Evolutionary conservation across 2,113 vertebrate species (phyloP), one percentile per base, ranked within the genome.

Genomic region (Hypanus sabinus): DNA sequence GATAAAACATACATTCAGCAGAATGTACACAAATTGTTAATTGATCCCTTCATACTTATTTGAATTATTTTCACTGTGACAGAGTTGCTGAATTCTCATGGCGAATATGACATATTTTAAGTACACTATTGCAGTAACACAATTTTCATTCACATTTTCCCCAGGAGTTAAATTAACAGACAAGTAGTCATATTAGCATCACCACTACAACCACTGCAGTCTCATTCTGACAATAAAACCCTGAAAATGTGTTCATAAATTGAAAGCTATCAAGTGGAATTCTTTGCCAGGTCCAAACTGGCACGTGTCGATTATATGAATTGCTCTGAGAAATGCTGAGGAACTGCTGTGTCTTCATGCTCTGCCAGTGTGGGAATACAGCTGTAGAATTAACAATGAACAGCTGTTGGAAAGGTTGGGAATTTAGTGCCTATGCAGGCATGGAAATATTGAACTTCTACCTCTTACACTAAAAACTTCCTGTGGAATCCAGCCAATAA

Each of bases 91-190:
- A 90, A n/a, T 62, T 33, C 7, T 33, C 57, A 68, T n/a, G 62
- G 85, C n/a, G 85, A 68, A 65, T 90, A 90, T 16, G 5, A 20
- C 60, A 65, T 27, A 85, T 87, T 55, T 87, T 55, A 87, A 60
- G 83, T 87, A 55, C 83, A 36, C 33, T 90, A 65, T 33, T 90
- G 60, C 60, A 33, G n/a, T 90, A 16, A 65, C 60, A 90, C 33
- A 18, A 68, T 8, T 68, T 90, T n/a, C 57, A 90, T 65, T 88
- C 85, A 65, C 16, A 33, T 60, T 88, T 65, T 88, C 65, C 85
- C 85, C 85, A 65, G 60, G 85, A 68, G 85, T 90, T 90, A 68
- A 33, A 65, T 90, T 65, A 90, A 62, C 85, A 68, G 33, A n/a
- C 33, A 62, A 62, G 83, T 14, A 30, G 57, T 62, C 57, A 88